Base-by-base conservation (phyloP, 2,797 vertebrate species). In the Myiotriccus ornatus region DNA sequence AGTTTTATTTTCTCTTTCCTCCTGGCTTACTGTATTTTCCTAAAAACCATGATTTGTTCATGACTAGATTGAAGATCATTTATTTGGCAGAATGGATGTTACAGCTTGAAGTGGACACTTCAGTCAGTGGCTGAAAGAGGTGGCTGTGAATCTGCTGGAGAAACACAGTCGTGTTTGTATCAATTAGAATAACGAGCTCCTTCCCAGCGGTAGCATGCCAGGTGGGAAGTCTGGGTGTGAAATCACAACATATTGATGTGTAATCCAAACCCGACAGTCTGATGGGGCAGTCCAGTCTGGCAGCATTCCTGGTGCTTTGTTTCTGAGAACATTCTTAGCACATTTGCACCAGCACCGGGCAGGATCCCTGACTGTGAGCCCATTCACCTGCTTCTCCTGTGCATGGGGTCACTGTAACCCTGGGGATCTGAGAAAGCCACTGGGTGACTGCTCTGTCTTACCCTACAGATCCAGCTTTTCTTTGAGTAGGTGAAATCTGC, bases 251-350 rank as follows among this genome's bases (percentile, higher is more conserved):
- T 46, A 30, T n/a, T 24, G n/a, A 56, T 47, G 7, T 0, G 4
- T 43, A 32, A 82, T 47, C 39, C 34, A 32, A 52, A 55, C 30
- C 3, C 1, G 0, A 6, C 0, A 0, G 14, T 56, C 10, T 69
- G 77, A 28, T 53, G 55, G 25, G 17, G 12, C 39, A 23, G 1
- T 49, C 55, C 50, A 47, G 47, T 3, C 39, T 91, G 69, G 74
- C 69, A 81, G 30, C 5, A 3, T 44, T 88, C 71, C 47, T 64
- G 53, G 19, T 22, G 27, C 59, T 71, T 69, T 35, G 28, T 37
- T 49, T 2, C 35, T 27, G 76, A n/a, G 30, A 30, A 15, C 28
- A 21, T 24, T 55, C 30, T 6, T 10, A 57, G 70, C 47, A 15
- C 10, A 2, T 55, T 62, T 1, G 1, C 20, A 49, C n/a, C 35